Base-by-base conservation (phyloP, 2,888 invertebrate species). In the Cheilosia pagana region DNA sequence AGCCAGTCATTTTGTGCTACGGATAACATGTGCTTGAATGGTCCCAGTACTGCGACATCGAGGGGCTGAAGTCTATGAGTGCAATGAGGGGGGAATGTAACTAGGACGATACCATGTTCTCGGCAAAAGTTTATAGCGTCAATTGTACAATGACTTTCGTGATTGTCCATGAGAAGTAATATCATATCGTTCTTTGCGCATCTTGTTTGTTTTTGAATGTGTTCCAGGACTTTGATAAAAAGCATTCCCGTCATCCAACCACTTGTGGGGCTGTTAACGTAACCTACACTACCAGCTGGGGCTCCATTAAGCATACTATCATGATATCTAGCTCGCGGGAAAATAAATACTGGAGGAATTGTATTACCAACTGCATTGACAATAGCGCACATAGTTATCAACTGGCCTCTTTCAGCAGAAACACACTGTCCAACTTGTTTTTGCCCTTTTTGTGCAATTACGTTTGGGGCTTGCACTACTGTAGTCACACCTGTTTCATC, bases 161-260 rank as follows among this genome's bases (percentile, higher is more conserved):
- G 81, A 74, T 79, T 79, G 50, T 72, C 78, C 50, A 71, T 48
- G 28, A 79, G 28, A 57, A 81, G 65, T 60, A 79, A 57, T 21
- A 67, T 67, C 45, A 57, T 74, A 45, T 67, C 60, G 14, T 50
- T 63, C 19, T 57, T 79, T 45, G 71, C 53, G 60, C 55, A 43
- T 50, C 68, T 68, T 60, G 43, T 68, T n/a, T 12, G 21, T 39
- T 55, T 78, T 35, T 62, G 60, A 5, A 78, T 45, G 28, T 78
- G 78, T 55, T 55, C 21, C 8, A 53, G 62, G 43, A 55, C 62
- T 65, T 65, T 50, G n/a, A 52, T 39, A 39, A 50, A 21, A 35
- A 65, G 35, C 12, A 31, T 57, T 39, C 41, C 67, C n/a, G 68
- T 62, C 74, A 70, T 75, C 62, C 74, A 79, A 35, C 83, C 83